phyloP scores from a whole-genome alignment of 2,797 vertebrate species.

The Nannoperca australis region DNA sequence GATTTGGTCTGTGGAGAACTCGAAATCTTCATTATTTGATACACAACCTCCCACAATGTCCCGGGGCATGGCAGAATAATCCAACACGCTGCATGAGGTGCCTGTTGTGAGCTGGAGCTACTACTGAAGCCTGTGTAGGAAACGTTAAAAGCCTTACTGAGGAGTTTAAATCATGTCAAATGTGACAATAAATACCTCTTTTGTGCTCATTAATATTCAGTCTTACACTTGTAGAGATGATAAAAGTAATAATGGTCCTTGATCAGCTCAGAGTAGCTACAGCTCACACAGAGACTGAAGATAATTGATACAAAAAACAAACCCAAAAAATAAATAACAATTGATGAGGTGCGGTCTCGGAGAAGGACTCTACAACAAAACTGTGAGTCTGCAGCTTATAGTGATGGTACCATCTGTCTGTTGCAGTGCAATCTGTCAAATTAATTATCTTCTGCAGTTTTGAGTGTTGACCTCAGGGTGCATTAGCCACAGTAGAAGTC shows the following conservation, averaged over 20 bases:
- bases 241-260: constrained; percentile 18
- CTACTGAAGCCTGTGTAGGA: not conserved
- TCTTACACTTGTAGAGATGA: not conserved
- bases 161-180: constrained; percentile 25
- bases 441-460: constrained; percentile 60
- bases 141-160: constrained; percentile 23
- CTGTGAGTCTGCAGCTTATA: constrained; percentile 22
- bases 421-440: constrained; percentile 45
- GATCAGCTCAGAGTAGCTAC: constrained; percentile 13
- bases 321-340: not conserved
- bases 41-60: constrained; percentile 37
- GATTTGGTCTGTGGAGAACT: constrained; percentile 35
- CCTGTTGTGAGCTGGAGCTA: constrained; percentile 20
- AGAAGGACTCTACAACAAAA: constrained; percentile 22
- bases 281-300: constrained; percentile 13
- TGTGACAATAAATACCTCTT: constrained; percentile 3
- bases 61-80: constrained; percentile 36
- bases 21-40: constrained; percentile 48
- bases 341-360: not conserved
- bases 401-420: constrained; percentile 55
- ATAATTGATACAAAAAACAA: constrained; percentile 10
- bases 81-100: constrained; percentile 17
- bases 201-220: constrained; percentile 23
- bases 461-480: constrained; percentile 56
- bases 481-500: constrained; percentile 41